Evolutionary conservation across 92 coral and sea anemone genomes (phyloP).

Genomic region (Heliopora coerulea): DNA sequence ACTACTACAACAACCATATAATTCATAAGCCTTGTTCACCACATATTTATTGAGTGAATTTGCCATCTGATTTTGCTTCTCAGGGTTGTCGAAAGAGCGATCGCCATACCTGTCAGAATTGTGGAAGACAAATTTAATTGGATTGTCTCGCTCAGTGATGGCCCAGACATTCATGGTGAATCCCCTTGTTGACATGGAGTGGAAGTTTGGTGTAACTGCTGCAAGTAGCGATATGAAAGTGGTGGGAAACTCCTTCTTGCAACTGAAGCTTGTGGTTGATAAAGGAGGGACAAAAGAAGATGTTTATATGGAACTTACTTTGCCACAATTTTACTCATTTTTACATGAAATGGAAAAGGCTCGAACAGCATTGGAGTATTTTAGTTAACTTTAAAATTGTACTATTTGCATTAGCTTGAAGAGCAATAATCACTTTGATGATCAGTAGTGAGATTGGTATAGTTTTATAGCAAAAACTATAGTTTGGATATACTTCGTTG

Average conservation of each 20-base stretch:
- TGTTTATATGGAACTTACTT: conserved; percentile 94
- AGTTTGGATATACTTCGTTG: no score
- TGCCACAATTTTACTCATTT: conserved; percentile 97
- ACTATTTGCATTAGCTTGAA: no score
- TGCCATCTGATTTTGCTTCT: no score
- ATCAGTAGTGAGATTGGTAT: no score
- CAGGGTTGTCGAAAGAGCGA: conserved; percentile 84
- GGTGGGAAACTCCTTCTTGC: conserved; percentile 94
- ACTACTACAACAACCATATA: no score
- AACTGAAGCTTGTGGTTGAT: conserved; percentile 89
- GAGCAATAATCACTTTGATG: no score
- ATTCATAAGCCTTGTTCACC: no score
- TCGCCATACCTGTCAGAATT: conserved; percentile 66
- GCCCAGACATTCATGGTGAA: conserved; percentile 94
- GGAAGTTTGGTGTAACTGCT: conserved; percentile 99
- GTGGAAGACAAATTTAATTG: conserved; percentile 93
- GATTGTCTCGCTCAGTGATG: conserved; percentile 88
- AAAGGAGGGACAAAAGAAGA: conserved; percentile 81
- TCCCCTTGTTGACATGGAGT: conserved; percentile 97
- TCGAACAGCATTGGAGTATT: conserved; percentile 88
- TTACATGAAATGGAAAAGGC: conserved; percentile 98
- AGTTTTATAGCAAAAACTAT: no score
- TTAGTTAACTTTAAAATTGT: conserved; percentile 57
- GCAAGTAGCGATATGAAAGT: conserved; percentile 93
- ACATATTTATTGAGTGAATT: no score